These are phyloP conservation scores for Athalia rosae DNA, from an alignment of 2,888 invertebrate genomes.

Conservation along the genomic window DNA sequence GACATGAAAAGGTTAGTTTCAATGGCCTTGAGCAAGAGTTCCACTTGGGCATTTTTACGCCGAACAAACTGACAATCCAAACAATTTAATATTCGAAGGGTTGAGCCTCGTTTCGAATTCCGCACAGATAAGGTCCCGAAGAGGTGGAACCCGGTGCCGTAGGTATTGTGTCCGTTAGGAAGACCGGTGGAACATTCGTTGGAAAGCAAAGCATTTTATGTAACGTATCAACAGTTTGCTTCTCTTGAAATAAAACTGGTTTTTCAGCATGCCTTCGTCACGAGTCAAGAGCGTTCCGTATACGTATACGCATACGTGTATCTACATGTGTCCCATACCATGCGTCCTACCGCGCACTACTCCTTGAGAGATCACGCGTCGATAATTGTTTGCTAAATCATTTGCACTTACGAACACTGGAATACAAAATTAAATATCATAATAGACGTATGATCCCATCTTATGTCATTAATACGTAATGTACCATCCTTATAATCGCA, in stretches of 20 bases:
- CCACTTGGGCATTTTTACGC: background rate
- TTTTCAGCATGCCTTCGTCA: slow-evolving; percentile 48
- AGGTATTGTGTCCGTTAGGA: slow-evolving; percentile 33
- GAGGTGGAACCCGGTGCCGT: slow-evolving; percentile 36
- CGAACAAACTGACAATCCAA: background rate
- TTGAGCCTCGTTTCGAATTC: slow-evolving; percentile 17
- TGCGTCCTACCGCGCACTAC: background rate
- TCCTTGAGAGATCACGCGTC: background rate
- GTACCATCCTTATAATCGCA: background rate
- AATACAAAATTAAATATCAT: slow-evolving; percentile 7
- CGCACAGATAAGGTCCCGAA: slow-evolving; percentile 36
- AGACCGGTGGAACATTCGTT: slow-evolving; percentile 13
- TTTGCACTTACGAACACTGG: background rate
- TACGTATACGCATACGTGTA: background rate
- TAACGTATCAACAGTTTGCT: slow-evolving; percentile 42
- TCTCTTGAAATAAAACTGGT: slow-evolving; percentile 50
- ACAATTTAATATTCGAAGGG: background rate
- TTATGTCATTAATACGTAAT: background rate
- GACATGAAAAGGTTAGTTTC: slow-evolving; percentile 8
- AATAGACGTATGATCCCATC: background rate
- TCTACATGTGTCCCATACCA: background rate
- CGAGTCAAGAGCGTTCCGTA: slow-evolving; percentile 27
- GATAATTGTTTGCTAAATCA: slow-evolving; percentile 28
- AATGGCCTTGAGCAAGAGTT: background rate
- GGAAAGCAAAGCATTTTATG: slow-evolving; percentile 46